These are phyloP conservation scores for Diprion similis DNA, from an alignment of 1,140 invertebrate genomes.

Conservation along the genomic window DNA sequence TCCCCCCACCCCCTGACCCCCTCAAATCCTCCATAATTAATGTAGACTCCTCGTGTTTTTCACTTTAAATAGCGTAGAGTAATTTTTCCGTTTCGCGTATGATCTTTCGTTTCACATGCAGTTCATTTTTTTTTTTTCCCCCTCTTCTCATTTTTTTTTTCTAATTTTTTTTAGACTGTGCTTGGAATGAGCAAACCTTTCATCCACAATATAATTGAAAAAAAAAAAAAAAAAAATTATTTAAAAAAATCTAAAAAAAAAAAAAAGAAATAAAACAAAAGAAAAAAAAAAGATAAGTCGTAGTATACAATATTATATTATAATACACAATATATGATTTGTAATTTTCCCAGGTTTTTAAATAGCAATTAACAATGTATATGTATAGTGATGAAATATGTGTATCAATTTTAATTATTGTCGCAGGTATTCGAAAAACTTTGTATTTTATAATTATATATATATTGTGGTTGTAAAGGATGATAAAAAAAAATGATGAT, in stretches of 20 bases:
- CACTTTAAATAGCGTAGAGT: background rate
- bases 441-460: too few relatives aligned
- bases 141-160: conserved; percentile 15
- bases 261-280: conserved; percentile 29
- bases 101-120: background rate
- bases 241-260: conserved; percentile 33
- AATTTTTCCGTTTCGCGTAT: conserved; percentile 15
- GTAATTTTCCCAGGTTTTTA: too few relatives aligned
- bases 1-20: too few relatives aligned
- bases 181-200: conserved; percentile 32
- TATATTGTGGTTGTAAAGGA: too few relatives aligned
- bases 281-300: conserved; percentile 26
- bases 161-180: conserved; percentile 29
- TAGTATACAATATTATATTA: conserved; percentile 10
- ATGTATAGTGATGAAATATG: too few relatives aligned
- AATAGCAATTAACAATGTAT: too few relatives aligned
- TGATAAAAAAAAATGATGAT: too few relatives aligned
- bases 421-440: too few relatives aligned
- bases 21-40: background rate
- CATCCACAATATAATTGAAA: conserved; percentile 33
- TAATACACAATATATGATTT: too few relatives aligned
- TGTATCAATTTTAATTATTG: too few relatives aligned
- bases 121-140: conserved; percentile 12
- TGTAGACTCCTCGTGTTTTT: conserved; percentile 6
- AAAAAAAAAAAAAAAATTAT: background rate